These are phyloP conservation scores for Tachina fera DNA, from an alignment of 2,888 invertebrate species.

Conservation along the genomic window DNA sequence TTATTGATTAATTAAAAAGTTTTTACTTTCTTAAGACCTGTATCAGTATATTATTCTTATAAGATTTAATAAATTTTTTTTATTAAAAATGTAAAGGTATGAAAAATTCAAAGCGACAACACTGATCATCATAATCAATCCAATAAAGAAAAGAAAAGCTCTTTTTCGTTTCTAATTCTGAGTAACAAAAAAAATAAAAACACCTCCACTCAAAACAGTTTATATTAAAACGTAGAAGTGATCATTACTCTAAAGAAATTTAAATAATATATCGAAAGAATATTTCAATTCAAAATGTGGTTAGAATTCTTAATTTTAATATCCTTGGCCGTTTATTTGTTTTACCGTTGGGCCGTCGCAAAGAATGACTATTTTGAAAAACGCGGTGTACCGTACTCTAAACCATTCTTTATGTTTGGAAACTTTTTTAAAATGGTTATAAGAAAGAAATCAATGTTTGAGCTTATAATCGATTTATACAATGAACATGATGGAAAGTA, in stretches of 20 bases:
- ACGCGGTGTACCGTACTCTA: slow-evolving; percentile 74
- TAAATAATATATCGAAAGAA: slow-evolving; percentile 6
- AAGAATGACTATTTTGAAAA: slow-evolving; percentile 76
- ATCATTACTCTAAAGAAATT: slow-evolving; percentile 19
- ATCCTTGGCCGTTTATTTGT: slow-evolving; percentile 69
- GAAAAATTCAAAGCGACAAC: not conserved
- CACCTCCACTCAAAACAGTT: slow-evolving; percentile 32
- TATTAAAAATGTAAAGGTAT: too few species aligned
- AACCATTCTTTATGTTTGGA: slow-evolving; percentile 75
- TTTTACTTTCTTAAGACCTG: too few species aligned
- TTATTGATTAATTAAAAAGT: too few species aligned
- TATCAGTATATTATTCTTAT: too few species aligned
- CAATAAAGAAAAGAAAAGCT: slow-evolving; percentile 36
- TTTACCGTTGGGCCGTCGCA: slow-evolving; percentile 76
- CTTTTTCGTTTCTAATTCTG: slow-evolving; percentile 11
- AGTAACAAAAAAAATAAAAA: slow-evolving; percentile 42
- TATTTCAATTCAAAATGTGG: slow-evolving; percentile 70
- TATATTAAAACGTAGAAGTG: slow-evolving; percentile 27
- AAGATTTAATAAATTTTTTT: too few species aligned
- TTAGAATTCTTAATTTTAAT: slow-evolving; percentile 74
- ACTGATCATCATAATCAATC: not conserved
- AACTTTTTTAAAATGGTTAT: slow-evolving; percentile 75
- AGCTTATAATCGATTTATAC: slow-evolving; percentile 84
- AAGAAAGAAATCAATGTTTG: slow-evolving; percentile 83
- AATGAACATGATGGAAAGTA: slow-evolving; percentile 82